Conservation (phyloP, 92 coral and sea anemone species). For the Phymanthus crucifer region DNA sequence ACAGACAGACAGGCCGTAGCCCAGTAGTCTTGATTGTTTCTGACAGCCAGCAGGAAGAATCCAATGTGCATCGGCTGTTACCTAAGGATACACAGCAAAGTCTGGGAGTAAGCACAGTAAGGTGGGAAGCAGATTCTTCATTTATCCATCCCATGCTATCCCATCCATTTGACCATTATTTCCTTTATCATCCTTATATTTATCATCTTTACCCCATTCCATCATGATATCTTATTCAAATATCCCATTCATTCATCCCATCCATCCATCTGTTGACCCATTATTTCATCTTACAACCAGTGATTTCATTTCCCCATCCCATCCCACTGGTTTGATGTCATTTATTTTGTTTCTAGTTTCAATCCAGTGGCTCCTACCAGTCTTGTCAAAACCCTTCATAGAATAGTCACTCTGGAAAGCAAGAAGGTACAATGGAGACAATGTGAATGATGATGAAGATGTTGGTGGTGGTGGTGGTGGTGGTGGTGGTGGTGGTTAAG, state of each 20-base stretch:
- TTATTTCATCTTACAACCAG: background rate
- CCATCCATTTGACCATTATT: background rate
- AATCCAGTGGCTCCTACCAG: constrained; percentile 97
- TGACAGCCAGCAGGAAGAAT: constrained; percentile 86
- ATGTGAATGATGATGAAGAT: background rate
- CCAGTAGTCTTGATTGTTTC: constrained; percentile 89
- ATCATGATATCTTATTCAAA: background rate
- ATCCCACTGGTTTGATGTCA: background rate
- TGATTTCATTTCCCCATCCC: background rate
- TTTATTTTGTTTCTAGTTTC: constrained; percentile 43
- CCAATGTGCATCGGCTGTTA: constrained; percentile 80
- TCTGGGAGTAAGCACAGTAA: constrained; percentile 65
- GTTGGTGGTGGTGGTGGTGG: background rate
- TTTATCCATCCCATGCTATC: background rate
- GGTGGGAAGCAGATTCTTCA: constrained; percentile 46
- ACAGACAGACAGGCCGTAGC: constrained; percentile 74
- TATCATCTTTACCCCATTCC: background rate
- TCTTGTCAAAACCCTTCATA: constrained; percentile 74
- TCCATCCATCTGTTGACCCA: background rate
- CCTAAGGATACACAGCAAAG: constrained; percentile 72
- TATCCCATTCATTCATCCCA: background rate
- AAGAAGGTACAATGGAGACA: constrained; percentile 50
- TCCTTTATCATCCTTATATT: background rate
- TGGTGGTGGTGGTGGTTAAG: background rate
- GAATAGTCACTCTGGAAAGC: constrained; percentile 68